A percentile compares a stretch with the other conserved stretches of the same genome.
phyloP scores from a whole-genome alignment of 2,888 invertebrate genomes.

The Bembecia ichneumoniformis region DNA sequence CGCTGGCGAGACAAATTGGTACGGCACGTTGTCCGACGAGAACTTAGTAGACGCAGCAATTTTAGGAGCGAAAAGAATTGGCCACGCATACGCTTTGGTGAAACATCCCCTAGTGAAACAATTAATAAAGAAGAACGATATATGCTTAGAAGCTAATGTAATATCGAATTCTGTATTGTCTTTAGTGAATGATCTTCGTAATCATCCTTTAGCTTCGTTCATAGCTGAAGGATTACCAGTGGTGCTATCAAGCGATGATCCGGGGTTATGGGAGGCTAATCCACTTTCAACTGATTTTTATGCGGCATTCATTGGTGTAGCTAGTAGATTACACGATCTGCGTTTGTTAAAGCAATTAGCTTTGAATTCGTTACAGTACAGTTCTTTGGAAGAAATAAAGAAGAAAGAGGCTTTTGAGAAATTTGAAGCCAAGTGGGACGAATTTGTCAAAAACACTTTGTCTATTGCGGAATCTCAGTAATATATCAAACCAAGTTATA shows the following conservation, averaged over 20 bases:
- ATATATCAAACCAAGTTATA: too few relatives aligned
- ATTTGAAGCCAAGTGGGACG: background rate
- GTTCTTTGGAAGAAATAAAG: conserved; percentile 44
- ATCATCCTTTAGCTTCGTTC: conserved; percentile 74
- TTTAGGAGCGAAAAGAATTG: conserved; percentile 76
- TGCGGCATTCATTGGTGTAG: conserved; percentile 77
- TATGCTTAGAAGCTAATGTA: conserved; percentile 78
- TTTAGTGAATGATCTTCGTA: conserved; percentile 74
- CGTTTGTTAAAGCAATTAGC: conserved; percentile 76
- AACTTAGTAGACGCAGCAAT: conserved; percentile 78
- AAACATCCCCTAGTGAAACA: conserved; percentile 75
- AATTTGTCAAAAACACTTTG: background rate
- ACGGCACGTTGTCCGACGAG: conserved; percentile 67
- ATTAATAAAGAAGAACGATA: conserved; percentile 54
- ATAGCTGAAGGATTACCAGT: conserved; percentile 75
- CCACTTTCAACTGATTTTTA: conserved; percentile 80
- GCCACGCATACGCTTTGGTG: conserved; percentile 77
- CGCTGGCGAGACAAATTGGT: conserved; percentile 80
- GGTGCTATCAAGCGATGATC: conserved; percentile 78
- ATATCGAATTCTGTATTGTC: conserved; percentile 79
- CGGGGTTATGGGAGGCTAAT: conserved; percentile 75
- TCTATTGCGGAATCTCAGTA: background rate
- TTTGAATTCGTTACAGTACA: conserved; percentile 75
- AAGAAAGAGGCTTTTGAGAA: conserved; percentile 1
- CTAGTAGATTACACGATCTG: conserved; percentile 73